phyloP scores from a whole-genome alignment of 2,113 vertebrate species.

The Syngnathus scovelli region DNA sequence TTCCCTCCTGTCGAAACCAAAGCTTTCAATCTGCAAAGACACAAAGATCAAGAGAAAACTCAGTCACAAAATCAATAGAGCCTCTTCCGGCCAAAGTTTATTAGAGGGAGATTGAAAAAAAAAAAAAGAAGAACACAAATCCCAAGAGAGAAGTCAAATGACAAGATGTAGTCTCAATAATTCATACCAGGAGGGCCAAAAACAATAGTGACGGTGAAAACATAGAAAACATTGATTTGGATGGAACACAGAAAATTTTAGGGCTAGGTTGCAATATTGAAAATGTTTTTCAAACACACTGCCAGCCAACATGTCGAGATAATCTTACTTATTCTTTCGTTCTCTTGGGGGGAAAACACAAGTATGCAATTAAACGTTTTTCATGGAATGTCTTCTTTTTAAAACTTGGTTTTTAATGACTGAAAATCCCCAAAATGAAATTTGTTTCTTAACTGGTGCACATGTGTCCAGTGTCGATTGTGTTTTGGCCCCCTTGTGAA shows the following conservation, averaged over 20 bases:
- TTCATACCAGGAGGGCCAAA: conserved; percentile 9
- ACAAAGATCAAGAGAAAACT: conserved; percentile 52
- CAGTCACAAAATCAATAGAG: conserved; percentile 61
- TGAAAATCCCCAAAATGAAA: too few species aligned
- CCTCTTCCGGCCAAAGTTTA: conserved; percentile 53
- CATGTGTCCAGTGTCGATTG: not conserved
- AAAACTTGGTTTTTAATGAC: too few species aligned
- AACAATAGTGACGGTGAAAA: not conserved
- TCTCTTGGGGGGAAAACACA: too few species aligned
- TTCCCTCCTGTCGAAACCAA: conserved; percentile 92
- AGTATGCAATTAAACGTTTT: too few species aligned
- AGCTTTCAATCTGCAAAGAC: conserved; percentile 83
- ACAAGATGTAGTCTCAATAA: conserved; percentile 15
- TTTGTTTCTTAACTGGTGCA: too few species aligned
- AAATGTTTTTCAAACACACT: not conserved
- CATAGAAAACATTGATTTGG: not conserved
- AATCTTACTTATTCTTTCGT: not conserved
- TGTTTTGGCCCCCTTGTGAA: not conserved
- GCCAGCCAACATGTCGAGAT: not conserved
- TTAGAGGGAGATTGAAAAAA: conserved; percentile 31
- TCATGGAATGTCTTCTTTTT: too few species aligned
- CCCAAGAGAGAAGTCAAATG: conserved; percentile 22
- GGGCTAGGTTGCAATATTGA: not conserved
- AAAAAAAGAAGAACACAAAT: conserved; percentile 24
- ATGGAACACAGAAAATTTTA: not conserved